Base-by-base conservation (phyloP, 1,140 invertebrate genomes). In the Tenebrio molitor region DNA sequence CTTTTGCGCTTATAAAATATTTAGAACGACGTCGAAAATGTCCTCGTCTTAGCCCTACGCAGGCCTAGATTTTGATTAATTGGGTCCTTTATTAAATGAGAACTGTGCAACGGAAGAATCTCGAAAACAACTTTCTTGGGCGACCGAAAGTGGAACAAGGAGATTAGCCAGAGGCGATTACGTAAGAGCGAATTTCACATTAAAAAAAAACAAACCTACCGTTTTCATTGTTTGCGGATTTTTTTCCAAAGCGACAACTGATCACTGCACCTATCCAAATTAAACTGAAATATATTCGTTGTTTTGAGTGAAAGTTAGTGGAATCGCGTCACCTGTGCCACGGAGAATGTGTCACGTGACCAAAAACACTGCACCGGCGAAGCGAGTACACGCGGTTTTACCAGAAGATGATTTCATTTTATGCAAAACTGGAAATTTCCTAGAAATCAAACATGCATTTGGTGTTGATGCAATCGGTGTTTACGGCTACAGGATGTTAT, bases 141-240 rank as follows among this genome's bases (percentile, higher is more conserved):
- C 8, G 36, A 29, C 8, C 15, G 21, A 29, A 58, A 58, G 50
- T 58, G 50, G 50, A 23, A 29, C 50, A 29, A 33, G 50, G n/a
- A n/a, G 44, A 19, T 8, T 46, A 8, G 46, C 46, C 46, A 16
- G 46, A 23, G 46, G 50, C 50, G 21, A n/a, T 6, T 10, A 12
- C 7, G 36, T 39, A 12, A 39, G 12, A 39, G 36, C 12, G 36
- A 29, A 58, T 29, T 58, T 33, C 50, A 29, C 21, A 58, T 39
- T 39, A 29, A 15, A 33, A 29, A 50, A 50, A 50, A 19, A n/a
- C 12, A 2, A 2, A 17, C 50, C 29, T 25, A 58, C 50, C 50
- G 50, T n/a, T 58, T 34, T 58, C 50, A 58, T 58, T 58, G 50
- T 50, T 8, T 58, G 23, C 0, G 10, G n/a, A 16, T 58, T 58